These are phyloP conservation scores for Hemicentrotus pulcherrimus DNA, from an alignment of 35 echinoderm and acorn worm species.

Conservation along the genomic window DNA sequence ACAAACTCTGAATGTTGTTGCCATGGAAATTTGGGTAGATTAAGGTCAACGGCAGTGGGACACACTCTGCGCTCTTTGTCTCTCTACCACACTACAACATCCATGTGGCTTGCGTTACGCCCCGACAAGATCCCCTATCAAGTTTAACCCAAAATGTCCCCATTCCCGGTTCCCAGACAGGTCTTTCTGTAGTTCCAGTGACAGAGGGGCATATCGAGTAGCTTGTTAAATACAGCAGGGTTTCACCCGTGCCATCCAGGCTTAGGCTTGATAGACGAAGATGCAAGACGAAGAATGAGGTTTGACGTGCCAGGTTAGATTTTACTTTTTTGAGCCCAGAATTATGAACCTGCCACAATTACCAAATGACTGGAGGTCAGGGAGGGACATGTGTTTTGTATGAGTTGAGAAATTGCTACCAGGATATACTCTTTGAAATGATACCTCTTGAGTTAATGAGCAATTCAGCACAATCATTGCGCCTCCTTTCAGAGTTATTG, in stretches of 20 bases:
- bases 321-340: not conserved
- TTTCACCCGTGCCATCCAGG: not conserved
- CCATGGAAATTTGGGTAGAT: not conserved
- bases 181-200: not conserved
- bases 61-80: not conserved
- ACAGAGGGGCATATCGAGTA: not conserved
- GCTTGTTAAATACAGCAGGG: constrained; percentile 15
- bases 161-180: not conserved
- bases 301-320: not conserved
- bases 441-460: not conserved
- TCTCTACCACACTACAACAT: not conserved
- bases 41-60: not conserved
- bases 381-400: not conserved
- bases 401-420: constrained; percentile 2
- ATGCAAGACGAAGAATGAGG: not conserved
- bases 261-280: constrained; percentile 7
- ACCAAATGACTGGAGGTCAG: not conserved
- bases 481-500: not conserved
- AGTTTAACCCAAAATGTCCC: constrained; percentile 35
- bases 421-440: not conserved
- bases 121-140: constrained; percentile 15
- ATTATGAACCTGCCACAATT: constrained; percentile 3
- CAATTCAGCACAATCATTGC: not conserved
- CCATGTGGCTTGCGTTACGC: not conserved
- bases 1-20: not conserved